Base-by-base conservation (phyloP, 2,888 invertebrate genomes). In the Eueremaeus valkanovi region DNA sequence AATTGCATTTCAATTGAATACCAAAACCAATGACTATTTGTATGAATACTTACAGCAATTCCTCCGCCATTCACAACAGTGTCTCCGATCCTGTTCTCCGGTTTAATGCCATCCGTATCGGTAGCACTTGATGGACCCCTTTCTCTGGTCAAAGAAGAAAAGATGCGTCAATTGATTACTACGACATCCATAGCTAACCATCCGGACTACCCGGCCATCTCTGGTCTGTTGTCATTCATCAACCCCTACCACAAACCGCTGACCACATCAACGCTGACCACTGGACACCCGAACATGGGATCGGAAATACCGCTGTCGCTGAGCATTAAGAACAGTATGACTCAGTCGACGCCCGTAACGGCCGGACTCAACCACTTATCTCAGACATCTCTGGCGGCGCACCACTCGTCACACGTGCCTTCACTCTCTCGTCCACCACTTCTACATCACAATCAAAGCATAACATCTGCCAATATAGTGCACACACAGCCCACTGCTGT, bases 401-500 rank as follows among this genome's bases (percentile, higher is more conserved):
- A 63, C 63, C 13, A 18, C 13, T 68, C 36, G 33, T 33, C 40
- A 68, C 68, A 68, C 40, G 68, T 68, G 68, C 68, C 68, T 68
- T 68, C 68, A 68, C 24, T 68, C 27, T 24, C 68, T 42, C 68
- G 68, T 68, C 68, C 68, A 68, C 27, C 66, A 42, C 18, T 72
- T n/a, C n/a, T n/a, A 40, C 58, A 55, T 61, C 72, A 61, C 21
- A 72, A 72, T 58, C 42, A 33, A 49, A 73, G 51, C 49, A 68
- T 68, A 68, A 68, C 36, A 16, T 68, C 68, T 42, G 68, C 40
- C 68, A 40, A 40, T 40, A n/a, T 42, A 42, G 68, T 68, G 24
- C 42, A 13, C 68, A 68, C 68, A 68, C n/a, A 24, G 36, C 68
- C 68, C 18, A 68, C 68, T 72, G 74, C 74, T 21, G 75, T 75